Percentiles rank a stretch among this genome's conserved stretches.
phyloP scores from a whole-genome alignment of 92 coral and sea anemone species.

The Porites evermanni region DNA sequence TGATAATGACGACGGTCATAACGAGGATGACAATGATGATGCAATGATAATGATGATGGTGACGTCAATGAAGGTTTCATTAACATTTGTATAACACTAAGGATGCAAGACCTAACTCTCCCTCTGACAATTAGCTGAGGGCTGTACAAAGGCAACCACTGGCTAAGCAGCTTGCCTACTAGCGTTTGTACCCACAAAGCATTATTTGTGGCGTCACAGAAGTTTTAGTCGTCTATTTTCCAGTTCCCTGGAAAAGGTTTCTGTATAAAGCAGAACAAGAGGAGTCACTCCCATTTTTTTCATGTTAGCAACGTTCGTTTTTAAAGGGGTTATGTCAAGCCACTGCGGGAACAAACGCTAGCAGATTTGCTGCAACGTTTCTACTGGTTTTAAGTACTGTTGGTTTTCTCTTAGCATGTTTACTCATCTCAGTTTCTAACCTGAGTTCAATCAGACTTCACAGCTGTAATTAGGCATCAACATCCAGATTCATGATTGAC shows the following conservation, averaged over 20 bases:
- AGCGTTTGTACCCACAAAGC: neutral
- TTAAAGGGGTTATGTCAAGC: neutral
- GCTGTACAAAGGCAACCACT: neutral
- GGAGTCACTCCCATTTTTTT: neutral
- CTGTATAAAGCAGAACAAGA: neutral
- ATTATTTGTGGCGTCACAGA: neutral
- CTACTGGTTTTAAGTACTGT: neutral
- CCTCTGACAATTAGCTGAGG: neutral
- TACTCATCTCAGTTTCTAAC: neutral
- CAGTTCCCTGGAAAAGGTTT: neutral
- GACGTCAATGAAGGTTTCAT: neutral
- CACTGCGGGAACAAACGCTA: neutral
- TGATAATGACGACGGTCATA: neutral
- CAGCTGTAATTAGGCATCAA: neutral
- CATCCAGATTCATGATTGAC: neutral
- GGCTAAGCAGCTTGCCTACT: neutral
- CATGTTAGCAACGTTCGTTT: neutral
- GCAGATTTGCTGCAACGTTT: neutral
- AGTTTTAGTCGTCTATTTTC: neutral
- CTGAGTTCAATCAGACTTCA: neutral
- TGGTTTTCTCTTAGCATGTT: neutral
- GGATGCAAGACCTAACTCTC: neutral
- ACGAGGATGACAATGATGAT: neutral
- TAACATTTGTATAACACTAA: neutral
- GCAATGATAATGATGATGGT: neutral